A percentile compares a stretch with the other conserved stretches of the same genome.
Conservation (phyloP, 2,797 vertebrate species). For the Xyrichtys novacula region DNA sequence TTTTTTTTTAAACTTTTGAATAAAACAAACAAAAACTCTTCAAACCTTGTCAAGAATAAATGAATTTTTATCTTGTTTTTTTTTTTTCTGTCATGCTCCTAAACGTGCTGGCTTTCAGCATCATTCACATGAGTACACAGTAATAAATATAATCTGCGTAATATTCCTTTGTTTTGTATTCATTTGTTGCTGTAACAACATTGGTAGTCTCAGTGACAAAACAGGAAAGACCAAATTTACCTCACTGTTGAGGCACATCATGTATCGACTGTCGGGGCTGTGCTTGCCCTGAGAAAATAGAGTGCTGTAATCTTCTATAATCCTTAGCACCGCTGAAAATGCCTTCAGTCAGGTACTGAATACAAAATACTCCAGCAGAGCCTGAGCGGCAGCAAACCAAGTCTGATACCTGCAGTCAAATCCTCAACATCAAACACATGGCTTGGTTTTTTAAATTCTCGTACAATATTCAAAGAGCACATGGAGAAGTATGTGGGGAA, state of each 20-base stretch:
- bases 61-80: too few relatives aligned
- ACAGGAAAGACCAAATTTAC: slow-evolving; percentile 53
- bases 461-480: neutral
- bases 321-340: slow-evolving; percentile 58
- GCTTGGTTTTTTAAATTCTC: slow-evolving; percentile 6
- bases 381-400: slow-evolving; percentile 18
- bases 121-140: slow-evolving; percentile 1
- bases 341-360: slow-evolving; percentile 59
- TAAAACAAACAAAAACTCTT: neutral
- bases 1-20: neutral
- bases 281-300: slow-evolving; percentile 61
- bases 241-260: slow-evolving; percentile 34
- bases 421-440: slow-evolving; percentile 14
- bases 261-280: slow-evolving; percentile 43
- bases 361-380: slow-evolving; percentile 48
- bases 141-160: slow-evolving; percentile 1
- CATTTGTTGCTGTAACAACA: slow-evolving; percentile 13
- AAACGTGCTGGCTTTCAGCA: neutral
- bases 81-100: neutral
- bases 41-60: too few relatives aligned
- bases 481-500: neutral
- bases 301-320: slow-evolving; percentile 73
- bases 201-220: slow-evolving; percentile 28
- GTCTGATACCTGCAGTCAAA: slow-evolving; percentile 33
- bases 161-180: slow-evolving; percentile 10